These are phyloP conservation scores for Odontomyia ornata DNA, from an alignment of 2,888 invertebrate genomes.

Conservation along the genomic window DNA sequence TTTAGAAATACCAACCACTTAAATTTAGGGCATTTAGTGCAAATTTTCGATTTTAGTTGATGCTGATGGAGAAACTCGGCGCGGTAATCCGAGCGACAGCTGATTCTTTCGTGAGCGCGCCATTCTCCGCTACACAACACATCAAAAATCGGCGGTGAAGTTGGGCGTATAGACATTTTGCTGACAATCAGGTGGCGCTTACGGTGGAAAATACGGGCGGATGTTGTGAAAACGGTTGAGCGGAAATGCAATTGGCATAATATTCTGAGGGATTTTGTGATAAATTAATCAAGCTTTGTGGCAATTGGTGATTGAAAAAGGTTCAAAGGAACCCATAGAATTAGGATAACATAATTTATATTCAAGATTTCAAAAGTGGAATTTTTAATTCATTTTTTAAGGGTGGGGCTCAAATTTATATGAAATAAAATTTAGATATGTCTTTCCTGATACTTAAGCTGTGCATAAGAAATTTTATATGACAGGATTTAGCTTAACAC, in stretches of 20 bases:
- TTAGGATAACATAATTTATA: too few species aligned
- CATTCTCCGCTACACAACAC: slow-evolving; percentile 52
- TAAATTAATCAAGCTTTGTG: too few species aligned
- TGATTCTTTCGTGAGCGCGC: slow-evolving; percentile 55
- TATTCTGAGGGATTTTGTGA: background rate
- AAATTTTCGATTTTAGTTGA: slow-evolving; percentile 48
- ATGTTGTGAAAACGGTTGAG: background rate
- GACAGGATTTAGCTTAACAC: too few species aligned
- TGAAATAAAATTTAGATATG: too few species aligned
- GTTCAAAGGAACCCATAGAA: too few species aligned
- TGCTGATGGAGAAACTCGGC: slow-evolving; percentile 48
- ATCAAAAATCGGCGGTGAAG: slow-evolving; percentile 37
- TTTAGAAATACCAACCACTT: slow-evolving; percentile 35
- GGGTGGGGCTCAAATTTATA: too few species aligned
- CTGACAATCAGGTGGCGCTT: slow-evolving; percentile 30
- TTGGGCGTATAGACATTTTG: background rate
- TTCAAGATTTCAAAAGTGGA: too few species aligned
- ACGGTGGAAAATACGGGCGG: slow-evolving; percentile 12
- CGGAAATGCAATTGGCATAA: slow-evolving; percentile 25
- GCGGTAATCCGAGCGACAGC: slow-evolving; percentile 54
- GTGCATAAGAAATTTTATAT: too few species aligned
- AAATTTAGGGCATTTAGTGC: slow-evolving; percentile 49
- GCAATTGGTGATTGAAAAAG: too few species aligned
- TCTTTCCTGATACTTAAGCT: too few species aligned
- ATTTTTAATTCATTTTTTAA: too few species aligned